phyloP scores from a whole-genome alignment of 53 echinoderm and acorn worm species.

The Temnopleurus reevesii region DNA sequence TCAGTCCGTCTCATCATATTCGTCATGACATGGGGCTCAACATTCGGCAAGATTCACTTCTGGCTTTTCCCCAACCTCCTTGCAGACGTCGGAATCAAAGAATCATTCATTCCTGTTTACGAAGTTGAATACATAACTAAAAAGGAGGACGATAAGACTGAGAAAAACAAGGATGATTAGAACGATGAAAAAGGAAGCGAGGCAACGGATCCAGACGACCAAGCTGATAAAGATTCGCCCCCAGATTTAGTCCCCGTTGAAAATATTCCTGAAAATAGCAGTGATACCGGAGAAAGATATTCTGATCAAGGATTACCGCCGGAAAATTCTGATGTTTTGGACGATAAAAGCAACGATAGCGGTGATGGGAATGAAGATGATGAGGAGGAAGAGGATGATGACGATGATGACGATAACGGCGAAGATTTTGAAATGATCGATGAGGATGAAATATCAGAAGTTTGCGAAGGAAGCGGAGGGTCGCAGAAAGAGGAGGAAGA shows the following conservation, averaged over 20 bases:
- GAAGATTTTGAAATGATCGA: conserved; percentile 93
- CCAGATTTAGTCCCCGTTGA: background rate
- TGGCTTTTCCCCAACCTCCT: conserved; percentile 98
- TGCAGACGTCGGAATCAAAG: conserved; percentile 92
- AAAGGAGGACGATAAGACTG: conserved; percentile 36
- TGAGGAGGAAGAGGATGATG: conserved; percentile 16
- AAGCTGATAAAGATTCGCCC: conserved; percentile 5
- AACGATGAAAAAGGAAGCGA: conserved; percentile 51
- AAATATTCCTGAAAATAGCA: conserved; percentile 51
- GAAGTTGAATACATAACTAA: conserved; percentile 56
- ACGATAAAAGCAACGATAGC: background rate
- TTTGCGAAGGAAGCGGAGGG: conserved; percentile 22
- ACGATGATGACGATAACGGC: conserved; percentile 66
- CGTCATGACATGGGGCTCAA: conserved; percentile 70
- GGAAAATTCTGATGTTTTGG: conserved; percentile 32
- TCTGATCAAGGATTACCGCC: conserved; percentile 46
- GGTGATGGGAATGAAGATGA: background rate
- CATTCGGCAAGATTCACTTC: conserved; percentile 85
- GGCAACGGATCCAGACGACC: background rate
- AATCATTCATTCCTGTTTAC: conserved; percentile 94
- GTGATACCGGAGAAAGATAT: conserved; percentile 21
- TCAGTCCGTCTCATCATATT: conserved; percentile 90
- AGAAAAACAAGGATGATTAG: conserved; percentile 24
- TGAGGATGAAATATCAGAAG: conserved; percentile 64
- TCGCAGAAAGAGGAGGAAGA: conserved; percentile 38